Evolutionary conservation across 2,888 invertebrate genomes (phyloP).

Genomic region (Clivina fossor): DNA sequence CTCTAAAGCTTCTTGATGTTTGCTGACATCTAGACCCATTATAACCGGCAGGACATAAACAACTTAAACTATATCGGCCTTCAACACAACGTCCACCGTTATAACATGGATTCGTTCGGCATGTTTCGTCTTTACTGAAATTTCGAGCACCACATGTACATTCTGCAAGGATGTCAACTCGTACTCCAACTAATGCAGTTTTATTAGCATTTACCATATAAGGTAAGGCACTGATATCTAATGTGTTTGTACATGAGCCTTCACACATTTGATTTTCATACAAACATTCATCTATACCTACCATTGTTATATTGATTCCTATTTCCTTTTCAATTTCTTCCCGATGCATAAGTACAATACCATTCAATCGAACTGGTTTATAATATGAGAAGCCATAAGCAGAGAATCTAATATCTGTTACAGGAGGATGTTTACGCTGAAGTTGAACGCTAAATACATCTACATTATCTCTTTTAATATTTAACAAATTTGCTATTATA

Average conservation of each 20-base stretch:
- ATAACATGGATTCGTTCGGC: constrained; percentile 86
- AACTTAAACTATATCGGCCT: constrained; percentile 82
- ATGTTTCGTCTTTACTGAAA: constrained; percentile 87
- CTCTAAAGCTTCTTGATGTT: constrained; percentile 90
- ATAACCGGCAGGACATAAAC: constrained; percentile 89
- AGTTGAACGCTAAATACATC: constrained; percentile 96
- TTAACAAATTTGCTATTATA: constrained; percentile 82
- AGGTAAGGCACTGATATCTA: constrained; percentile 85
- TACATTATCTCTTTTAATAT: constrained; percentile 84
- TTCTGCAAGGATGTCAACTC: constrained; percentile 88
- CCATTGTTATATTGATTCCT: constrained; percentile 96
- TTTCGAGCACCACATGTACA: constrained; percentile 93
- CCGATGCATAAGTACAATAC: constrained; percentile 88
- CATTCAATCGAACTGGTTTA: constrained; percentile 91
- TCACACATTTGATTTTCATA: constrained; percentile 95
- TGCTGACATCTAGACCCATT: constrained; percentile 97
- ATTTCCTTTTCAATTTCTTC: constrained; percentile 92
- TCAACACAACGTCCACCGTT: constrained; percentile 96
- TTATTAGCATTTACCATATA: constrained; percentile 97
- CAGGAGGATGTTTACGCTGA: constrained; percentile 80
- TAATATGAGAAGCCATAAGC: constrained; percentile 96
- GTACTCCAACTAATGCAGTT: constrained; percentile 93
- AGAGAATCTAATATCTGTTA: constrained; percentile 90
- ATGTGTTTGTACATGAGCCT: constrained; percentile 91
- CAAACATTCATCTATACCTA: constrained; percentile 94